Conservation (phyloP, 2,888 invertebrate genomes). For the Aporophyla nigra region DNA sequence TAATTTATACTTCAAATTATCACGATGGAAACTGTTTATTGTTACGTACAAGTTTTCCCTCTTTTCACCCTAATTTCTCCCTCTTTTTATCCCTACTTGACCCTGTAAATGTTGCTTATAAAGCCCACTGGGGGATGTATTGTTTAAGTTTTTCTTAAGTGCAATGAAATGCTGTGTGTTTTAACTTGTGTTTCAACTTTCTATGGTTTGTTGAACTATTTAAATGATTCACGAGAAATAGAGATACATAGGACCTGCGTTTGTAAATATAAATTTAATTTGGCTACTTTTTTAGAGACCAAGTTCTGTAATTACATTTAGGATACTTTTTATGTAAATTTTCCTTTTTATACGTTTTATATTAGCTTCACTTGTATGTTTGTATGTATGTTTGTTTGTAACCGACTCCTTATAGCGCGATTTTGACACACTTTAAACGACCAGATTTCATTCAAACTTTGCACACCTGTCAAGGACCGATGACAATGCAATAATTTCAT, state of each 20-base stretch:
- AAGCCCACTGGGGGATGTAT: constrained; percentile 38
- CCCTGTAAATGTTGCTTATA: constrained; percentile 48
- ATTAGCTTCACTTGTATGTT: too few relatives aligned
- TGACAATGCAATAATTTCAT: too few relatives aligned
- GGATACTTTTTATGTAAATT: background rate
- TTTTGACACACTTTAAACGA: too few relatives aligned
- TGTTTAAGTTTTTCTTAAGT: constrained; percentile 52
- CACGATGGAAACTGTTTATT: constrained; percentile 52
- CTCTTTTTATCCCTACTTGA: constrained; percentile 48
- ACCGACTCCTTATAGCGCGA: too few relatives aligned
- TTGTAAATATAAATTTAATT: background rate
- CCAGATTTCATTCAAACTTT: too few relatives aligned
- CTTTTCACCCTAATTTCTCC: constrained; percentile 34
- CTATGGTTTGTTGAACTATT: background rate
- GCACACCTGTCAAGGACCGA: too few relatives aligned
- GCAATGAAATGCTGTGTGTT: constrained; percentile 19
- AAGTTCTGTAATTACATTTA: background rate
- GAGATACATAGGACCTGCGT: too few relatives aligned
- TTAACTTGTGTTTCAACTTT: constrained; percentile 33
- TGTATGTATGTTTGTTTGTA: too few relatives aligned
- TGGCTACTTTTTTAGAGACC: too few relatives aligned
- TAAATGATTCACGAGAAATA: background rate
- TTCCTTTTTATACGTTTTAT: too few relatives aligned
- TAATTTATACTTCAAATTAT: constrained; percentile 61
- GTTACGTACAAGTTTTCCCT: constrained; percentile 45